phyloP scores from a whole-genome alignment of 1,140 invertebrate species.

The Tetramorium parvispinum region DNA sequence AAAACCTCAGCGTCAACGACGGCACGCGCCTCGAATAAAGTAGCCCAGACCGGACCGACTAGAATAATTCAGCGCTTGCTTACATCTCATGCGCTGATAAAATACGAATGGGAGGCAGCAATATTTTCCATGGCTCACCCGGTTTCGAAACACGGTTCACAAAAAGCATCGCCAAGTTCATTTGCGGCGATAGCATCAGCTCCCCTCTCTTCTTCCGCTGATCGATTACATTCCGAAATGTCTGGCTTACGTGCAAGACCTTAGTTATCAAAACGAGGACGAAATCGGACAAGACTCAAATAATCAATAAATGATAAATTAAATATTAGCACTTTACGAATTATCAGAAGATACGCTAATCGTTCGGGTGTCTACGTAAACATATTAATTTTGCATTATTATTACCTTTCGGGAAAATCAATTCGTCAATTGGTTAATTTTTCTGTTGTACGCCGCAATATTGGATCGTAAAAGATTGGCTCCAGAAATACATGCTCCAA shows the following conservation, averaged over 20 bases:
- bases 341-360: neutral
- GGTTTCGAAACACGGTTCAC: neutral
- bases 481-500: neutral
- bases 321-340: neutral
- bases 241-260: neutral
- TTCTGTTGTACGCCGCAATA: neutral
- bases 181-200: neutral
- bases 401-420: neutral
- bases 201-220: neutral
- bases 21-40: slow-evolving; percentile 68
- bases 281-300: neutral
- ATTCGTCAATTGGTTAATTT: neutral
- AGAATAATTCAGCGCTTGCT: slow-evolving; percentile 62
- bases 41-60: neutral
- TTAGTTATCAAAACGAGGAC: neutral
- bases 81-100: slow-evolving; percentile 14
- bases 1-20: slow-evolving; percentile 39
- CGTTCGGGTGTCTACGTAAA: neutral
- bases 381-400: neutral
- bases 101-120: slow-evolving; percentile 18
- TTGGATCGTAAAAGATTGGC: neutral
- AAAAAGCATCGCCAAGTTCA: too few species aligned
- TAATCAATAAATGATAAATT: neutral
- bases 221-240: neutral
- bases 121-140: neutral